Conservation (phyloP, 1,140 invertebrate species). For the Orchesella cincta region DNA sequence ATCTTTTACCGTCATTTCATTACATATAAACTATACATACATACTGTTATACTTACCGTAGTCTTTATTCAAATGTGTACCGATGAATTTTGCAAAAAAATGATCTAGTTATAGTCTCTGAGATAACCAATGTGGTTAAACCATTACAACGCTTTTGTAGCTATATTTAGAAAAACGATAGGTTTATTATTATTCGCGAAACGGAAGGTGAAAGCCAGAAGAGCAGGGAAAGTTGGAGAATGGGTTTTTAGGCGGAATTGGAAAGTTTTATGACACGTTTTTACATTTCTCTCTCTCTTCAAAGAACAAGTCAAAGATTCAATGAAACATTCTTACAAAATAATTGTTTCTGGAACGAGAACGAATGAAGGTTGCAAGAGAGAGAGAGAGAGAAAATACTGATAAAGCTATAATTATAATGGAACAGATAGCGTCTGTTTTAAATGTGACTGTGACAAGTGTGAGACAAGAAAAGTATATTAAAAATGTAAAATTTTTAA, state of each 20-base stretch:
- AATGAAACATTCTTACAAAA: background rate
- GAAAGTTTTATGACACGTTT: no score
- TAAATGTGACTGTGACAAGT: background rate
- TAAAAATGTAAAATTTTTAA: background rate
- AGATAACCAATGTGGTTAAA: background rate
- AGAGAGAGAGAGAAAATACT: no score
- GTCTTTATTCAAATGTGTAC: background rate
- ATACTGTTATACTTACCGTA: background rate
- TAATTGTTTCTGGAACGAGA: no score
- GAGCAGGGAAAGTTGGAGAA: background rate
- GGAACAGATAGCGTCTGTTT: background rate
- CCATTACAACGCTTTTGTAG: no score
- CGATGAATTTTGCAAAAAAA: background rate
- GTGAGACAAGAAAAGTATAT: background rate
- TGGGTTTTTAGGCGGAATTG: no score
- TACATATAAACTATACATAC: background rate
- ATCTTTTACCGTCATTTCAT: slow-evolving; percentile 11
- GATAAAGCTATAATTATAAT: no score
- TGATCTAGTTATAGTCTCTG: no score
- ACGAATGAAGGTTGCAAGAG: no score
- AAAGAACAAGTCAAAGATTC: background rate
- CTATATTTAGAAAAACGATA: no score
- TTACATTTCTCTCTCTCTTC: slow-evolving; percentile 14
- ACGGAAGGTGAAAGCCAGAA: background rate
- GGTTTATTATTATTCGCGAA: background rate